Base-by-base conservation (phyloP, 2,888 invertebrate species). In the Ectropis crepuscularia region DNA sequence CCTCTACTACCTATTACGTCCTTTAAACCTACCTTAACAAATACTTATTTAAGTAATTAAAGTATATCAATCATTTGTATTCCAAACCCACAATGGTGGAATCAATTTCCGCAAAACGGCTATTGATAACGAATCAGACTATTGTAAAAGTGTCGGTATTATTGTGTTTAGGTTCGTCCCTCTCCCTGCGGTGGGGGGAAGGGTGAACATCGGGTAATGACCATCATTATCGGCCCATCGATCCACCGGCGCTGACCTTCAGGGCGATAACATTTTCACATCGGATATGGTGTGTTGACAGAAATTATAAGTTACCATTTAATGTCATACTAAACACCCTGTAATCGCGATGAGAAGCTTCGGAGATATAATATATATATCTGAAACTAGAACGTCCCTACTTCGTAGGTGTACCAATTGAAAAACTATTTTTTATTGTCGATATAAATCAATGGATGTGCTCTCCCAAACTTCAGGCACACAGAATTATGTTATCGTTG, bases 211-310 rank as follows among this genome's bases (percentile, higher is more conserved):
- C 64, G 66, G 72, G 64, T 78, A 80, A 79, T 80, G 76, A 74
- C 76, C 77, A 73, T 75, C 71, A 76, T 79, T 77, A 77, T 62
- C 51, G 57, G 51, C 50, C 54, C 50, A 81, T 81, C 80, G 74
- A 68, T 58, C 64, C 65, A 16, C 10, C n/a, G 5, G 42, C 39
- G 45, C 12, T 71, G 77, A 78, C 79, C 81, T 78, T 81, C 75
- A 68, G 47, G 53, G 42, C 28, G 43, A 53, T 47, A 51, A 9
- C 37, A 50, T 51, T 45, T 55, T 61, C 55, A 55, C 50, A 55
- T 55, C 45, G 54, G 42, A 43, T 28, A 42, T 43, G 8, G 16
- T 12, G 47, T 12, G 47, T 8, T 5, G n/a, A 5, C 38, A 39
- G 4, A 38, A 50, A 12, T 38, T 11, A 50, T 38, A 50, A 4